Evolutionary conservation across 2,113 vertebrate genomes (phyloP).

Genomic region (Heliornis fulica): DNA sequence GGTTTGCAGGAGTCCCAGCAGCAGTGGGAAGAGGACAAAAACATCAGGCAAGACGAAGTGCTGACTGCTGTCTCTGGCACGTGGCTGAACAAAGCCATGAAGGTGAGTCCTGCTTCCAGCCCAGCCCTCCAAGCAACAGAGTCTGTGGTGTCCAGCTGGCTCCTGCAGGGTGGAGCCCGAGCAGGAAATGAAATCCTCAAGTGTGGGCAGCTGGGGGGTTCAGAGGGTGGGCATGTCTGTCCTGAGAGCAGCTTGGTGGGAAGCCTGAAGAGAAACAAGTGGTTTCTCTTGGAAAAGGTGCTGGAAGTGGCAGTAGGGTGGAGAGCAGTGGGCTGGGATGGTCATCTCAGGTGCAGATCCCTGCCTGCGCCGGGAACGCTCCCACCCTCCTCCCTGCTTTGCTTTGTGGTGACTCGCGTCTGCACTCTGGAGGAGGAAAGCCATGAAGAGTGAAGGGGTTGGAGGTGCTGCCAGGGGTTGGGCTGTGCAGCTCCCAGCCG

Average conservation of each 20-base stretch:
- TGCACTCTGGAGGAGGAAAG: no score
- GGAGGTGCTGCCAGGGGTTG: not conserved
- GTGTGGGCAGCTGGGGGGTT: not conserved
- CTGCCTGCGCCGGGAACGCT: no score
- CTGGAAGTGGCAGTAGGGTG: not conserved
- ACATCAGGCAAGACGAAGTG: not conserved
- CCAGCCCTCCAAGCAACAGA: not conserved
- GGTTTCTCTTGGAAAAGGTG: not conserved
- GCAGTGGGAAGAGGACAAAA: not conserved
- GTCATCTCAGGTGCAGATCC: not conserved
- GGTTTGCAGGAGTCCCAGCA: not conserved
- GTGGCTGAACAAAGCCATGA: not conserved
- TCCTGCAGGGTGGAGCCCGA: not conserved
- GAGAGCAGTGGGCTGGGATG: not conserved
- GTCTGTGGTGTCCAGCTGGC: no score
- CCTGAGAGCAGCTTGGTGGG: no score
- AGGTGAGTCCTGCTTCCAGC: not conserved
- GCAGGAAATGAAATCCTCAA: not conserved
- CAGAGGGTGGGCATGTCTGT: not conserved
- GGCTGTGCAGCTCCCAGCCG: no score
- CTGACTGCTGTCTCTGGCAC: not conserved
- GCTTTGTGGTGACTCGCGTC: no score
- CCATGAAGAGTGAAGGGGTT: no score
- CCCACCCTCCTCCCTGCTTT: no score
- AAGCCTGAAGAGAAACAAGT: fast-evolving